Evolutionary conservation across 1,140 invertebrate species (phyloP), one percentile per base, ranked within the genome.

Genomic region (Dinothrombium tinctorium): DNA sequence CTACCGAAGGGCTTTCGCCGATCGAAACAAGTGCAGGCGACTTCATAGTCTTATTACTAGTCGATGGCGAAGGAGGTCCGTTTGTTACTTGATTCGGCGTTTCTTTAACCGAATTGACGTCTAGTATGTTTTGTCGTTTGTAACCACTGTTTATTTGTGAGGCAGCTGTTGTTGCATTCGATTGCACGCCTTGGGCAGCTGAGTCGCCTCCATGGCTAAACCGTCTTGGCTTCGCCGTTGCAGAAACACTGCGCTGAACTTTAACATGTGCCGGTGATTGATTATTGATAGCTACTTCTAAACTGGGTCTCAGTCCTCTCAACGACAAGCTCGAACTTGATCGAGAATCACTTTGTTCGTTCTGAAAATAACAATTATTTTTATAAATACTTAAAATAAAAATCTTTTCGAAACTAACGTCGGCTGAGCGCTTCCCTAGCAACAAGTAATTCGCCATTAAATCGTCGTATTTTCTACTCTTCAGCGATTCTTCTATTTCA

Each of bases 401-500:
- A n/a, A n/a, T n/a, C n/a, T n/a, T n/a, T n/a, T n/a, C n/a, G 39
- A 40, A 29, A 50, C 52, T 51, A 54, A 61, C 51, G 26, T 53
- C 52, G 14, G 44, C 50, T 41, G 48, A 38, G 33, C 47, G 42
- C 37, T 84, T 74, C 51, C 81, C 83, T 45, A 94, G 67, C 45
- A 94, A 64, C 51, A 95, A 67, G 66, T 99, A 99, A 32, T 87
- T 95, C 33, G 94, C 94, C 59, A 92, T 95, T 29, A 95, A 80
- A 59, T 99, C 92, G 62, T 99, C 92, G 63, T 96, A 99, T 59
- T 92, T 94, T 54, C 86, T 82, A 57, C 81, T 77, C 51, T 78
- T 78, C 50, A 99, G 66, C 43, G 89, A 92, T 50, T 89, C 86
- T 63, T 96, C 86, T 55, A 98, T 92, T 61, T 94, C 86, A 57